These are phyloP conservation scores for Brachyistius frenatus DNA, from an alignment of 2,113 vertebrate species.

Conservation along the genomic window DNA sequence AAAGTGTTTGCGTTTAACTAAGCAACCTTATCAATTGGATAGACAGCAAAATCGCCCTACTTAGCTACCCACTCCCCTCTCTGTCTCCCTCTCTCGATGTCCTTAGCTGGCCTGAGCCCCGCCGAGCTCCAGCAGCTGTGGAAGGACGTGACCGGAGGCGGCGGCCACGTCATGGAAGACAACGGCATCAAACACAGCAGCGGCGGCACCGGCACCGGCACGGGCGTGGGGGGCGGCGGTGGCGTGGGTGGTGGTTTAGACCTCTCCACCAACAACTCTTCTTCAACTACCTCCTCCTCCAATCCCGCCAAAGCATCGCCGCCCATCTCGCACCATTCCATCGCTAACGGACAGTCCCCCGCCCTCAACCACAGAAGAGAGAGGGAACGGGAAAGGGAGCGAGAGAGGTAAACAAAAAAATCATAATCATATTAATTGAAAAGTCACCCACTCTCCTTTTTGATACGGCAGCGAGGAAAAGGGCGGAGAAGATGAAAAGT, in stretches of 20 bases:
- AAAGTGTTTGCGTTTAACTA: not conserved
- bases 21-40: too few relatives aligned
- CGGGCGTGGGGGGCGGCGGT: slow-evolving; percentile 65
- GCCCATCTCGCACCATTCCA: slow-evolving; percentile 96
- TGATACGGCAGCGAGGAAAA: not conserved
- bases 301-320: slow-evolving; percentile 98
- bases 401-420: slow-evolving; percentile 68
- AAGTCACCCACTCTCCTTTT: not conserved
- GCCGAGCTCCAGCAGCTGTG: slow-evolving; percentile 99
- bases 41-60: too few relatives aligned
- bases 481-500: slow-evolving; percentile 52
- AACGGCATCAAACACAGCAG: slow-evolving; percentile 76
- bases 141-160: slow-evolving; percentile 94
- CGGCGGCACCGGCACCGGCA: slow-evolving; percentile 75
- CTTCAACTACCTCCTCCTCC: slow-evolving; percentile 99
- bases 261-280: slow-evolving; percentile 97
- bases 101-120: slow-evolving; percentile 93
- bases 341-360: slow-evolving; percentile 98
- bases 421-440: not conserved
- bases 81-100: not conserved
- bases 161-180: slow-evolving; percentile 71
- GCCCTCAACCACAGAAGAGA: slow-evolving; percentile 96
- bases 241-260: slow-evolving; percentile 90
- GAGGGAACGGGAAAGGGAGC: slow-evolving; percentile 86
- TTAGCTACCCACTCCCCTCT: not conserved